These are phyloP conservation scores for Chrysocyon brachyurus DNA, from an alignment of 2,797 vertebrate species.

Conservation along the genomic window DNA sequence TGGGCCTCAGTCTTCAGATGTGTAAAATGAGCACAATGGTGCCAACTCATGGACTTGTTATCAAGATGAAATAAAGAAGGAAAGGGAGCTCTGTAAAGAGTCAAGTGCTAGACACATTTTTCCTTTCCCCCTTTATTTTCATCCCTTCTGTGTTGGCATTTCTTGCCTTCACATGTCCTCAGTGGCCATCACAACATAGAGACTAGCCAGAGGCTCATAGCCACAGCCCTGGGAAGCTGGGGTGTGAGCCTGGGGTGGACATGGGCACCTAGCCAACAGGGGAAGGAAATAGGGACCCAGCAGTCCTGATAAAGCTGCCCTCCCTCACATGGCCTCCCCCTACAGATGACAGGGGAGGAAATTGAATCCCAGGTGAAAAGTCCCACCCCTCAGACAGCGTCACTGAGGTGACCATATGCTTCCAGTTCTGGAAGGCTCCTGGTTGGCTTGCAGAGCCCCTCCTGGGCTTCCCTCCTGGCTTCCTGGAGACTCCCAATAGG, in stretches of 20 bases:
- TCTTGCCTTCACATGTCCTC: neutral
- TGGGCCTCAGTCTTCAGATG: neutral
- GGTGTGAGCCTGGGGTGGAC: neutral
- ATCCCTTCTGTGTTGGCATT: neutral
- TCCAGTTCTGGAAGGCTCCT: neutral
- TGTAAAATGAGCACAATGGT: neutral
- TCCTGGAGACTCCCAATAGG: neutral
- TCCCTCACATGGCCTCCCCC: neutral
- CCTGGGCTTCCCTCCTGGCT: neutral
- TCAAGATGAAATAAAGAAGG: neutral
- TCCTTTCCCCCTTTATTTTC: neutral
- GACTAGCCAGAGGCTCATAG: neutral
- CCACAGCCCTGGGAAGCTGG: neutral
- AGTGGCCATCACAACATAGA: fast-evolving
- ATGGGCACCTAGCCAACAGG: neutral
- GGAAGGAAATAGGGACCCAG: neutral
- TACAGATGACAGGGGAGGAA: neutral
- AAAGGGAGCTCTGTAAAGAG: neutral
- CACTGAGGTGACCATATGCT: fast-evolving
- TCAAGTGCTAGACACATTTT: fast-evolving
- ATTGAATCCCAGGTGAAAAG: neutral
- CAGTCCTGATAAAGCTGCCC: neutral
- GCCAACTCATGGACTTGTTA: neutral
- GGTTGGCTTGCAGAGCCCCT: neutral
- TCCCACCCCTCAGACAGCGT: neutral